Evolutionary conservation across 2,113 vertebrate species (phyloP).

Genomic region (Oreochromis spilurus): DNA sequence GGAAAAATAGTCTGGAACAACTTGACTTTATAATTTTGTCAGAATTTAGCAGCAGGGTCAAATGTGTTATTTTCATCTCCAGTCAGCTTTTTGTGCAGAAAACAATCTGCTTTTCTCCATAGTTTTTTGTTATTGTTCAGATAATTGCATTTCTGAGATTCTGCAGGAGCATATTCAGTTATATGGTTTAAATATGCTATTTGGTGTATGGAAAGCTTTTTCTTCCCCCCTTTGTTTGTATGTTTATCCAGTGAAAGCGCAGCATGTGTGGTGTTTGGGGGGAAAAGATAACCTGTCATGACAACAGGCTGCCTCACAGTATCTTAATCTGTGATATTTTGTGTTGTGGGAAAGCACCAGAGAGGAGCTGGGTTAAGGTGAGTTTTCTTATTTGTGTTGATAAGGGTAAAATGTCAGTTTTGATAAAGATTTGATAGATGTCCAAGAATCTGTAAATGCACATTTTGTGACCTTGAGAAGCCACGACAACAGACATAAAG

Average conservation of each 20-base stretch:
- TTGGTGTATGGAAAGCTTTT: neutral
- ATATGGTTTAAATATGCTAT: neutral
- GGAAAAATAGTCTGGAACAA: neutral
- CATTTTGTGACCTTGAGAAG: neutral
- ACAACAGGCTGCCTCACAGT: neutral
- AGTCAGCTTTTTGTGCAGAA: neutral
- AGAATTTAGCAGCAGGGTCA: slow-evolving; percentile 6
- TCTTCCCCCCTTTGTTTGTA: neutral
- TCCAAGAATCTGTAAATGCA: neutral
- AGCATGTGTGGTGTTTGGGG: neutral
- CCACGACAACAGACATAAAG: neutral
- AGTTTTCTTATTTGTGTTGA: neutral
- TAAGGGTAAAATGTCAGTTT: neutral
- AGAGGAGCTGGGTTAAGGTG: neutral
- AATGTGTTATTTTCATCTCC: neutral
- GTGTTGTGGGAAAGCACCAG: neutral
- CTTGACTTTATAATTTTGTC: slow-evolving; percentile 5
- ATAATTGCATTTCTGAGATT: neutral
- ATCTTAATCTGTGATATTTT: neutral
- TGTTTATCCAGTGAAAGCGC: neutral
- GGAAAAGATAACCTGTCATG: neutral
- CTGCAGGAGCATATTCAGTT: neutral
- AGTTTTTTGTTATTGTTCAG: neutral
- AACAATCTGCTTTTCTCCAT: rapidly evolving
- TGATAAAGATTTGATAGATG: neutral